Base-by-base conservation (phyloP, 92 coral and sea anemone genomes). In the Desmophyllum pertusum region DNA sequence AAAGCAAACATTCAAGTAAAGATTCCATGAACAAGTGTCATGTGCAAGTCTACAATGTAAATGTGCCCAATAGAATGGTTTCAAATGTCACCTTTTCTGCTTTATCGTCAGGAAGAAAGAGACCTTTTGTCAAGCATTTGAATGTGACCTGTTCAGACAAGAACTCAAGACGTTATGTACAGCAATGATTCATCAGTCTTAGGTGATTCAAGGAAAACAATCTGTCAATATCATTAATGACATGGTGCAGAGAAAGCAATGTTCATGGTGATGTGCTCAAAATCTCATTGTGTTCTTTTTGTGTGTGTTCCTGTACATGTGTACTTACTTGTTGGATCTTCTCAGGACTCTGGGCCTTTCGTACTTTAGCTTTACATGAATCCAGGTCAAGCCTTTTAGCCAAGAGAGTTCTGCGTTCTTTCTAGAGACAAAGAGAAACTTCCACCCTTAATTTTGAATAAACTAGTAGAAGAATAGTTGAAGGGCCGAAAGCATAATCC, bases 381-480 rank as follows among this genome's bases (percentile, higher is more conserved):
- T 96, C 98, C 78, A 96, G 90, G 83, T 96, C 98, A 40, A 96
- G 57, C 41, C 98, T 82, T 72, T 96, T 96, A 15, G 98, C 98
- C 86, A 90, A 88, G 39, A 96, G 90, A 18, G 93, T 90, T 61
- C 95, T 88, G 39, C 89, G 89, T 77, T 96, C 98, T 80, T 90
- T 89, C 98, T 96, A 57, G 72, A 67, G 76, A 75, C 11, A 70
- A 19, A 40, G 10, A 81, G 29, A 52, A 51, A 25, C 9, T 41
- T 42, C 15, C 8, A 53, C 8, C 81, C 64, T 51, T 53, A 76
- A 55, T 51, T 3, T 73, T 1, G 36, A 10, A 31, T 45, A 11
- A 45, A 25, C 21, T n/a, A 42, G n/a, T n/a, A n/a, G n/a, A n/a
- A n/a, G n/a, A n/a, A n/a, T n/a, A n/a, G n/a, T n/a, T n/a, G n/a